Evolutionary conservation across 2,113 vertebrate genomes (phyloP), one percentile per base, ranked within the genome.

Genomic region (Heterochromis multidens): DNA sequence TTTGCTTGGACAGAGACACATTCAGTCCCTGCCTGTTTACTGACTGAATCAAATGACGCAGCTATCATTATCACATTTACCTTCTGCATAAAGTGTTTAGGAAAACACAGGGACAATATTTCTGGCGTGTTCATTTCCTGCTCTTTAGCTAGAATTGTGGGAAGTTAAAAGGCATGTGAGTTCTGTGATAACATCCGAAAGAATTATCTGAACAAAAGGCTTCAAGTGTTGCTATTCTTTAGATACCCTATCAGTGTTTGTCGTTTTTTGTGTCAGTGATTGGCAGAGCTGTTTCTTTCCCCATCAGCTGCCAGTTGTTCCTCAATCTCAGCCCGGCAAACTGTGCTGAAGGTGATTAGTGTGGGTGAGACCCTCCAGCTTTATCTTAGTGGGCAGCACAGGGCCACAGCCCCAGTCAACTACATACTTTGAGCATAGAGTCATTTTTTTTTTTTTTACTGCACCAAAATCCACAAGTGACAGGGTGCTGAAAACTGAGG

Each of bases 281-380:
- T 14, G 63, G 79, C 87, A 80, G 86, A 78, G 79, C 60, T 23
- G 74, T 74, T 77, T 61, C 40, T 81, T 23, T 57, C 80, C 33
- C 65, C 62, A 81, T 82, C 67, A 84, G 85, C 81, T 67, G 65
- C 80, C 59, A 84, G 58, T 57, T 46, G 49, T 80, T 92, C 80
- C 81, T 80, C 62, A 77, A 83, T 62, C 81, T 81, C 85, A 87
- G 72, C 81, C 74, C 59, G 80, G 88, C 83, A 83, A 88, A 63
- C 81, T 81, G 65, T 1, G 33, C 59, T 37, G 59, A 87, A 65
- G 61, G 83, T 94, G 91, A 93, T 94, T 93, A 89, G 93, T 91
- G 87, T 88, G 91, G 91, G 88, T 80, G 90, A 91, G 79, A 91
- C 91, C 91, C 88, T 89, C 84, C 21, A 17, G 91, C 77, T 46